Evolutionary conservation across 2,113 vertebrate genomes (phyloP).

Genomic region (Nyctereutes procyonoides): DNA sequence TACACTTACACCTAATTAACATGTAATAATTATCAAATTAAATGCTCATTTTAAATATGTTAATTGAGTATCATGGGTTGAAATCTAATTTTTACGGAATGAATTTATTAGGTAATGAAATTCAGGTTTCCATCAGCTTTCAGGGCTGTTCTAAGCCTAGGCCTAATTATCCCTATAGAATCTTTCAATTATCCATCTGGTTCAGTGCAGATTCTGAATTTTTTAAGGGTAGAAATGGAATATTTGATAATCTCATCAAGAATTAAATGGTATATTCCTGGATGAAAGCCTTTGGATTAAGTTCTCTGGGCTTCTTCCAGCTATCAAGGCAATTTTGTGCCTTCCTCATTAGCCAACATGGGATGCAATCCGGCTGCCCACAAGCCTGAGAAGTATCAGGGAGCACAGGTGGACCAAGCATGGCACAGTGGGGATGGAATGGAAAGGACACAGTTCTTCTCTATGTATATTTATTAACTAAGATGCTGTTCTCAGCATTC

Average conservation of each 20-base stretch:
- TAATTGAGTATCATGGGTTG: slow-evolving; percentile 84
- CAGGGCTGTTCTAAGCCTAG: slow-evolving; percentile 66
- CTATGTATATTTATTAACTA: neutral
- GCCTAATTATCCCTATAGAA: slow-evolving; percentile 75
- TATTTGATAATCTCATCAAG: slow-evolving; percentile 70
- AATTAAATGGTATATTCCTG: slow-evolving; percentile 72
- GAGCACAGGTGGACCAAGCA: neutral
- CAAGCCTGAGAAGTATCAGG: neutral
- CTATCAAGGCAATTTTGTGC: slow-evolving; percentile 53
- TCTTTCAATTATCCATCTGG: slow-evolving; percentile 72
- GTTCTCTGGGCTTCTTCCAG: slow-evolving; percentile 68
- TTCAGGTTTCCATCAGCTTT: slow-evolving; percentile 74
- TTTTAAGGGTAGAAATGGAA: slow-evolving; percentile 72
- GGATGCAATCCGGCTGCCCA: neutral
- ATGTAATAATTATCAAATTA: slow-evolving; percentile 86
- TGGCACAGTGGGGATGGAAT: neutral
- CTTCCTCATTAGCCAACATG: slow-evolving; percentile 35
- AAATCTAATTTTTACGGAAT: slow-evolving; percentile 81
- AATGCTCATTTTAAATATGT: slow-evolving; percentile 83
- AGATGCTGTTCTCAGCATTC: slow-evolving; percentile 21
- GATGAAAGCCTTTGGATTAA: slow-evolving; percentile 66
- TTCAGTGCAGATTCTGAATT: slow-evolving; percentile 73
- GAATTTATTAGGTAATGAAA: slow-evolving; percentile 76
- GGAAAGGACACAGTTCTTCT: neutral
- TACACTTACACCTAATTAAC: slow-evolving; percentile 84